Percentiles rank a stretch among this genome's conserved stretches.
Evolutionary conservation across 1,140 invertebrate species (phyloP).

Genomic region (Tetragnatha versicolor): DNA sequence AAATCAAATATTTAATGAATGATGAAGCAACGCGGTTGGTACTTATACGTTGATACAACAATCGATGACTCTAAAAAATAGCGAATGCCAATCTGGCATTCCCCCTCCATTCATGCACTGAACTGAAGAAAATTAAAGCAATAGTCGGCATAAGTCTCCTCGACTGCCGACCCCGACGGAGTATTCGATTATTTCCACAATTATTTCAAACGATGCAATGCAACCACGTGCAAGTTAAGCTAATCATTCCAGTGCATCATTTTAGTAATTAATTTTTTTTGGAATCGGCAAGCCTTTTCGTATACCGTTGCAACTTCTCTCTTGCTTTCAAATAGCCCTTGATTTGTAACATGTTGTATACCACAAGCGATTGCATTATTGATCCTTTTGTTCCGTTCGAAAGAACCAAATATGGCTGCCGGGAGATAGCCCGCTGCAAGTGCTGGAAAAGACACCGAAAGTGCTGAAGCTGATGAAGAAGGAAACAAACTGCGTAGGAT

Average conservation of each 20-base stretch:
- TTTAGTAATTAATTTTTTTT: too few species aligned
- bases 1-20: slow-evolving; percentile 5
- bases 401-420: neutral
- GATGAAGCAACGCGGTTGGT: slow-evolving; percentile 11
- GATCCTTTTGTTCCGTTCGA: neutral
- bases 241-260: too few species aligned
- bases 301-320: neutral
- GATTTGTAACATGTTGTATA: neutral
- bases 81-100: slow-evolving; percentile 18
- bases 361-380: neutral
- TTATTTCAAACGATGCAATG: too few species aligned
- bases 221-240: too few species aligned
- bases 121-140: neutral
- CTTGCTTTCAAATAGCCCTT: neutral
- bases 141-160: neutral
- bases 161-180: neutral
- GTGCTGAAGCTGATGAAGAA: slow-evolving; percentile 34
- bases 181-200: slow-evolving; percentile 7
- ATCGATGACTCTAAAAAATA: neutral
- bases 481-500: slow-evolving; percentile 54
- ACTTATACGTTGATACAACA: slow-evolving; percentile 1
- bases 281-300: too few species aligned
- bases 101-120: slow-evolving; percentile 8
- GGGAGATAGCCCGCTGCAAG: slow-evolving; percentile 29
- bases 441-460: slow-evolving; percentile 45